Percentiles rank a stretch among this genome's conserved stretches.
These are phyloP conservation scores for Apotomis betuletana DNA, from an alignment of 2,888 invertebrate species.

Conservation along the genomic window DNA sequence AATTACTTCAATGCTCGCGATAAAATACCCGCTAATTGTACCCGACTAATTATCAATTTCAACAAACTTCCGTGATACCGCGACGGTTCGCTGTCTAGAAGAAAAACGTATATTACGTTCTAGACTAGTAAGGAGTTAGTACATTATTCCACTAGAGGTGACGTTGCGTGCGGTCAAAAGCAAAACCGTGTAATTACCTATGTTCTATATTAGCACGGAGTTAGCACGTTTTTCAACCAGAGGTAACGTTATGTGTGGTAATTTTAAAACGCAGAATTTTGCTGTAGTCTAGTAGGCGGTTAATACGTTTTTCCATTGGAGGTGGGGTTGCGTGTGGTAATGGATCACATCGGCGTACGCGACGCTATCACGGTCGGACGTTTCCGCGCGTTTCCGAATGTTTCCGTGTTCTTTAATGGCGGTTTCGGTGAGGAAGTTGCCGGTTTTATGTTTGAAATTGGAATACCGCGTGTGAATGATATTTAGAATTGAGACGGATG, in stretches of 20 bases:
- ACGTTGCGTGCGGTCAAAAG: not conserved
- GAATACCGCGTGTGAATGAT: not conserved
- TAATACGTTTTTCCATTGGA: not conserved
- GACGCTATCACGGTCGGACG: slow-evolving; percentile 35
- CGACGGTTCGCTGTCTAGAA: not conserved
- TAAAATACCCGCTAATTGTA: not conserved
- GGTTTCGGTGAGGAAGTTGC: slow-evolving; percentile 2
- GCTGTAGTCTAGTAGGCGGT: too few species aligned
- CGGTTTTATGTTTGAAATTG: slow-evolving; percentile 1
- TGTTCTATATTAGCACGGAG: not conserved
- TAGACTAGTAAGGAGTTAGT: not conserved
- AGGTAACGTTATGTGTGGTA: not conserved
- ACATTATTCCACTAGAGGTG: too few species aligned
- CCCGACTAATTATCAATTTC: not conserved
- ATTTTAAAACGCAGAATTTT: too few species aligned
- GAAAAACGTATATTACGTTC: not conserved
- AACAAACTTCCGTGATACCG: slow-evolving; percentile 3
- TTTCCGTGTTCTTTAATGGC: not conserved
- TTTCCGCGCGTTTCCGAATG: slow-evolving; percentile 18
- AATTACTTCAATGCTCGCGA: not conserved
- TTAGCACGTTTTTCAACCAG: too few species aligned
- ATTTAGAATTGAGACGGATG: too few species aligned
- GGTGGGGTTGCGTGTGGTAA: not conserved
- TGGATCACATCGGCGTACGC: slow-evolving; percentile 28
- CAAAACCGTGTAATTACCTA: not conserved